A percentile compares a stretch with the other conserved stretches of the same genome.
Conservation (phyloP, 2,888 invertebrate genomes). For the Sphaerolaimus hirsutus region DNA sequence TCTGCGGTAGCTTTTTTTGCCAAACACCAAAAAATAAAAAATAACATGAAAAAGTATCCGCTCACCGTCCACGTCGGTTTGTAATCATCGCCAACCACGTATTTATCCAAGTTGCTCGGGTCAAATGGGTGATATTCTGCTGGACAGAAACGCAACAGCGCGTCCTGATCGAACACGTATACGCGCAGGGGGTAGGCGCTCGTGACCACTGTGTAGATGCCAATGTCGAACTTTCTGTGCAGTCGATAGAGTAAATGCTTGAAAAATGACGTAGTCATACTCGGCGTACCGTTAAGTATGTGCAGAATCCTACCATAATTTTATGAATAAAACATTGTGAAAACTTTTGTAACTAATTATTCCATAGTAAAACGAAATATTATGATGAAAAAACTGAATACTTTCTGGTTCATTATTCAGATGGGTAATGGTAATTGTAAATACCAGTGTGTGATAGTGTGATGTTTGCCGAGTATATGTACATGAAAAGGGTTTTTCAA, state of each 20-base stretch:
- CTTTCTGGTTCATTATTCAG: no score
- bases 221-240: constrained; percentile 70
- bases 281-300: no score
- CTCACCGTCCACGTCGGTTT: constrained; percentile 77
- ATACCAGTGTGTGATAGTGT: no score
- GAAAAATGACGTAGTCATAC: no score
- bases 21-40: neutral
- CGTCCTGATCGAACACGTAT: constrained; percentile 67
- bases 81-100: constrained; percentile 80
- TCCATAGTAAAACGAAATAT: no score
- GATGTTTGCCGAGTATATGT: no score
- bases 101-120: constrained; percentile 50
- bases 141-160: constrained; percentile 62
- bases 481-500: neutral
- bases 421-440: no score
- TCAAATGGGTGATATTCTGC: constrained; percentile 72
- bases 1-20: constrained; percentile 15
- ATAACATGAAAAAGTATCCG: constrained; percentile 14
- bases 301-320: no score
- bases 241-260: no score
- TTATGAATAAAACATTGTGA: no score
- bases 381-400: no score
- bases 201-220: constrained; percentile 69
- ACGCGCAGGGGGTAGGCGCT: constrained; percentile 66
- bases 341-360: no score